These are phyloP conservation scores for Sebastes aleutianus DNA, from an alignment of 2,797 vertebrate species.

Conservation along the genomic window DNA sequence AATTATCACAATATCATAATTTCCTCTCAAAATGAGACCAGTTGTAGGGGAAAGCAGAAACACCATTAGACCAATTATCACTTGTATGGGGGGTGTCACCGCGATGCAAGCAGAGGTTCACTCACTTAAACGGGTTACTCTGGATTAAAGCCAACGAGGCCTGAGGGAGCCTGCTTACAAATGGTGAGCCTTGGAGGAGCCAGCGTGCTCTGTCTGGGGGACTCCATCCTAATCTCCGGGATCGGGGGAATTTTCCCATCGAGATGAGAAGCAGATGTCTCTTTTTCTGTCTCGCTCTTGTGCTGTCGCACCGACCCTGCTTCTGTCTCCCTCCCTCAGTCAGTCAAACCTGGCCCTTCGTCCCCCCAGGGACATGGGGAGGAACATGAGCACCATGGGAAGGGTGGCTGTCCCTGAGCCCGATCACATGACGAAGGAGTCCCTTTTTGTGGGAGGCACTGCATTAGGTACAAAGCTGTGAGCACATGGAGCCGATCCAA, in stretches of 20 bases:
- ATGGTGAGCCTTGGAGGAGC: conserved; percentile 71
- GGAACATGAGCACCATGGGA: conserved; percentile 87
- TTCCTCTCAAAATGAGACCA: background rate
- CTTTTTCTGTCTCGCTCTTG: conserved; percentile 58
- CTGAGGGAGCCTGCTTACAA: conserved; percentile 62
- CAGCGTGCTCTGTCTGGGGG: conserved; percentile 67
- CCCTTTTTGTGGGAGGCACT: conserved; percentile 67
- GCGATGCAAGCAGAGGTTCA: conserved; percentile 19
- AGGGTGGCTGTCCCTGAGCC: conserved; percentile 77
- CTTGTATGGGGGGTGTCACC: conserved; percentile 13
- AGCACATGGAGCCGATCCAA: conserved; percentile 79
- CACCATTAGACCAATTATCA: background rate
- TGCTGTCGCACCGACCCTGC: conserved; percentile 62
- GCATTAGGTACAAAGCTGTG: conserved; percentile 74
- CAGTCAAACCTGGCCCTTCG: conserved; percentile 66
- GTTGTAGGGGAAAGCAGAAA: background rate
- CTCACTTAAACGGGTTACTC: conserved; percentile 48
- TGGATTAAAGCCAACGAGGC: conserved; percentile 65
- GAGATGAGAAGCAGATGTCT: conserved; percentile 88
- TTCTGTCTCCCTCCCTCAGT: conserved; percentile 53
- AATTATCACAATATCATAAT: background rate
- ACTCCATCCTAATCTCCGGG: conserved; percentile 77
- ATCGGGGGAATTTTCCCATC: conserved; percentile 85
- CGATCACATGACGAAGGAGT: conserved; percentile 68
- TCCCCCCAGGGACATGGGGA: conserved; percentile 62